Evolutionary conservation across 1,140 invertebrate genomes (phyloP).

Genomic region (Odontomachus brunneus): DNA sequence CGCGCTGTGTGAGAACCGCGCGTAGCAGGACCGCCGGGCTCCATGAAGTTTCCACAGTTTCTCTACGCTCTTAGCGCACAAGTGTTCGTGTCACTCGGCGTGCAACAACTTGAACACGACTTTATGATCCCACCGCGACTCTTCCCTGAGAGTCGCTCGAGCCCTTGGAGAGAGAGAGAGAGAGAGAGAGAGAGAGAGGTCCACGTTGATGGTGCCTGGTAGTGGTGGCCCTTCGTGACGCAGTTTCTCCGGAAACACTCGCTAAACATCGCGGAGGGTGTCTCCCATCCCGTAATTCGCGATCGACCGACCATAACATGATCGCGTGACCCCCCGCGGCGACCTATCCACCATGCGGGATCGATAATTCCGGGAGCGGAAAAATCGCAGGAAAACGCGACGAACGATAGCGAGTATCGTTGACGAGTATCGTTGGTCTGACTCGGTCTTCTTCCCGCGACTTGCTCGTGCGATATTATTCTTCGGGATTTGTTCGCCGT

Average conservation of each 20-base stretch:
- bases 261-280: slow-evolving; percentile 54
- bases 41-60: slow-evolving; percentile 20
- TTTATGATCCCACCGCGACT: slow-evolving; percentile 67
- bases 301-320: slow-evolving; percentile 54
- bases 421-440: neutral
- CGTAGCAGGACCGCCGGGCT: neutral
- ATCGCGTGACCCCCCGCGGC: slow-evolving; percentile 35
- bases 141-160: slow-evolving; percentile 4
- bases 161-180: neutral
- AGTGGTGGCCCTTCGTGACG: slow-evolving; percentile 16
- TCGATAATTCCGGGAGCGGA: slow-evolving; percentile 66
- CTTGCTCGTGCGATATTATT: slow-evolving; percentile 73
- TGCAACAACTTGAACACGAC: slow-evolving; percentile 67
- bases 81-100: slow-evolving; percentile 57
- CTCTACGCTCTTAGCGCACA: slow-evolving; percentile 41
- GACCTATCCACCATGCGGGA: neutral
- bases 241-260: slow-evolving; percentile 57
- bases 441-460: slow-evolving; percentile 23
- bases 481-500: slow-evolving; percentile 72
- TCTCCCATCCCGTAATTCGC: slow-evolving; percentile 16
- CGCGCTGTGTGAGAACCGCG: slow-evolving; percentile 10
- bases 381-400: slow-evolving; percentile 63
- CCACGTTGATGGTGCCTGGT: neutral
- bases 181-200: too few species aligned
- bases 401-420: slow-evolving; percentile 21